Evolutionary conservation across 2,888 invertebrate genomes (phyloP), one percentile per base, ranked within the genome.

Genomic region (Machimus atricapillus): DNA sequence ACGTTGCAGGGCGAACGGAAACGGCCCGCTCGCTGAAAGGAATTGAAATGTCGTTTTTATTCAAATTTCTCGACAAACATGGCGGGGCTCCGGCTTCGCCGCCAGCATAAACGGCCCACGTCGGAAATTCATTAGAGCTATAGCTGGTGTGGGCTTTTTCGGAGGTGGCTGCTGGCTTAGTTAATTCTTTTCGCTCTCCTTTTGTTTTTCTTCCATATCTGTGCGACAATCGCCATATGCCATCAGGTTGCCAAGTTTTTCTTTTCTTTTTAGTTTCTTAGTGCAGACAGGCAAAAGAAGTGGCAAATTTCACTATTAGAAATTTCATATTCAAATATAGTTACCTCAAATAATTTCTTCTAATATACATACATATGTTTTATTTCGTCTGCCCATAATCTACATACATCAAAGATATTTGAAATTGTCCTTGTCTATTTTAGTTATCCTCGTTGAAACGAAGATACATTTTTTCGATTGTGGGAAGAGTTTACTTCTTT

Each of bases 1-100:
- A 79, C 79, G 31, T 82, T 82, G 19, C 34, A 58, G 23, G 23
- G 73, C 56, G 40, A 85, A 27, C 74, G 85, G 83, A 87, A 76
- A 86, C 27, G 85, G 58, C 66, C 19, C 58, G 66, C 31, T 66
- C 34, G 86, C 73, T 85, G 85, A 56, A 79, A 74, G 76, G 88
- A 86, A 88, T 88, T 74, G 88, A 88, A 88, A 88, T 85, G 79
- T 83, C 46, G 81, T 85, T 88, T 88, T 88, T 88, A 88, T 88
- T 88, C 88, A 88, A 88, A 88, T 88, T 88, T 86, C 27, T 74
- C 74, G 52, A 73, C 85, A 74, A 74, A 85, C 37, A 85, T 56
- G 85, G 73, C 85, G 27, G 27, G 46, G n/a, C 74, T 74, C 85
- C 23, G 40, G 27, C 19, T 46, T 8, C 82, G n/a, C 58, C 34